Conservation (phyloP, 2,113 vertebrate species). For the Ariopsis seemanni region DNA sequence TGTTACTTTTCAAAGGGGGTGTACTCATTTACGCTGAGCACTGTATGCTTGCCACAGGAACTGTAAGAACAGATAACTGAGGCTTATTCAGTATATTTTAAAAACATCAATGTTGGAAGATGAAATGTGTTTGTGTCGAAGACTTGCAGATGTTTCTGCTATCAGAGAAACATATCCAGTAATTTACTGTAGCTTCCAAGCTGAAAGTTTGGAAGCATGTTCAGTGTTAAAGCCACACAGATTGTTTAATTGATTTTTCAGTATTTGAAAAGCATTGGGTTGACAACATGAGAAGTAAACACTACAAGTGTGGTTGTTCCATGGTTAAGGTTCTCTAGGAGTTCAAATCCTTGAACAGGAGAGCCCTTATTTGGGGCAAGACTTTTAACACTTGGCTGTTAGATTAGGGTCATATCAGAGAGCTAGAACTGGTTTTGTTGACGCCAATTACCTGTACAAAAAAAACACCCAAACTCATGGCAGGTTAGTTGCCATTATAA, state of each 20-base stretch:
- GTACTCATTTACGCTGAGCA: too few relatives aligned
- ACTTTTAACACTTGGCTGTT: neutral
- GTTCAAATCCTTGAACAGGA: neutral
- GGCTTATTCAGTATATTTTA: too few relatives aligned
- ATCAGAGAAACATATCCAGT: neutral
- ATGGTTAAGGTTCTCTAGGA: conserved; percentile 3
- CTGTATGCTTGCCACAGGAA: neutral
- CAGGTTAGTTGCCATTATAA: neutral
- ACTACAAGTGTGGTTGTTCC: neutral
- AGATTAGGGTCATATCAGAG: neutral
- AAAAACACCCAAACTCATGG: neutral
- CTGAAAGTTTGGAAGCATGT: neutral
- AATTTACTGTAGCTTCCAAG: neutral
- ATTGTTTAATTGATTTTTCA: conserved; percentile 13
- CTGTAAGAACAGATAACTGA: neutral
- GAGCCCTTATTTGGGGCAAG: neutral
- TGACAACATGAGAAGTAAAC: conserved; percentile 9
- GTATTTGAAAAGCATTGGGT: neutral
- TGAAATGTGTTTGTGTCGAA: neutral
- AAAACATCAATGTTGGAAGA: neutral
- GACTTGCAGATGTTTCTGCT: neutral
- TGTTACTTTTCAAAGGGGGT: too few relatives aligned
- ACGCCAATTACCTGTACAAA: neutral
- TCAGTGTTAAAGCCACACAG: neutral
- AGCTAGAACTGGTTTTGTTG: neutral